Evolutionary conservation across 2,113 vertebrate genomes (phyloP), one percentile per base, ranked within the genome.

Genomic region (Anthoscopus minutus): DNA sequence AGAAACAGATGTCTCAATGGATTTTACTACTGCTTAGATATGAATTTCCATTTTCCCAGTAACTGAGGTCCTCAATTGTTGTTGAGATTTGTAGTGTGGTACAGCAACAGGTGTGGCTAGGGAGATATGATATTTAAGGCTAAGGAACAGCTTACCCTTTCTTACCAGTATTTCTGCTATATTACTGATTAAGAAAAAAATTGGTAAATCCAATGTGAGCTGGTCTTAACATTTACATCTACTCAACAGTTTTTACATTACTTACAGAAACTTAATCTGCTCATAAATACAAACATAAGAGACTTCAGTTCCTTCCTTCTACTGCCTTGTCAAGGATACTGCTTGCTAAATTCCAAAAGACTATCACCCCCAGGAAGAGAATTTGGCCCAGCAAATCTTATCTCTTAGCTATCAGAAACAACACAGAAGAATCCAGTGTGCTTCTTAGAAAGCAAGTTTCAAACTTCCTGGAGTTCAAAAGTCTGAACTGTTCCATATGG

Each of bases 381-480:
- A 80, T 76, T 73, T 81, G 64, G 60, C 64, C 85, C 28, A 51
- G 79, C 14, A 81, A 53, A 72, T 38, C 88, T 94, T 93, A 79
- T 35, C 60, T 87, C 37, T 76, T 40, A 65, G 40, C 53, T 71
- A 42, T 60, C 65, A 88, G 61, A 25, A 74, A 35, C 70, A 91
- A 60, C 51, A 56, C 0, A 81, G 44, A 74, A 89, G n/a, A 91
- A 81, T 23, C 37, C 50, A 85, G 16, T 7, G 33, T 15, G 42
- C 48, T 89, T 85, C 85, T 93, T 85, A 88, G 79, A 96, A 94
- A 94, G 85, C 66, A 89, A 82, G 48, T 82, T 96, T 88, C 71
- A 72, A 45, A 66, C 7, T 90, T 92, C 23, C 58, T 69, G n/a
- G 54, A 76, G 50, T 82, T 92, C 82, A 80, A 42, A 92, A 90